Percentiles rank a stretch among this genome's conserved stretches.
These are phyloP conservation scores for Erebia aethiops DNA, from an alignment of 2,888 invertebrate genomes.

Conservation along the genomic window DNA sequence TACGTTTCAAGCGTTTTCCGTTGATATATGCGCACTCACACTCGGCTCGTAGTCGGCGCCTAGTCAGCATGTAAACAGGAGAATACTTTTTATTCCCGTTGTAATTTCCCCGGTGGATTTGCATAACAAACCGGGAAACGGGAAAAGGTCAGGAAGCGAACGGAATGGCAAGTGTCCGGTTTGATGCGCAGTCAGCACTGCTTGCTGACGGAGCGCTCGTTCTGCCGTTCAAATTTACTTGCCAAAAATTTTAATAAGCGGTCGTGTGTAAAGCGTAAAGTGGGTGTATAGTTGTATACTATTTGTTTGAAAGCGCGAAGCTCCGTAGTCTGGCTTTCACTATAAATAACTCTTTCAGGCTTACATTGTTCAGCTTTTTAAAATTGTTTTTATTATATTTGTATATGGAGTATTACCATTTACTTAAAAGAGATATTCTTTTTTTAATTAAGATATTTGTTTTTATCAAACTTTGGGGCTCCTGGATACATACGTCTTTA, in stretches of 20 bases:
- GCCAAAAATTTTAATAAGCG: conserved; percentile 33
- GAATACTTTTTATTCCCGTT: conserved; percentile 80
- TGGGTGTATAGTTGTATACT: too few species aligned
- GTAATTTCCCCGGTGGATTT: conserved; percentile 77
- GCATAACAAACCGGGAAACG: conserved; percentile 81
- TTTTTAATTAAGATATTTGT: too few species aligned
- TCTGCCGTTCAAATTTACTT: conserved; percentile 49
- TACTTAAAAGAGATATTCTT: too few species aligned
- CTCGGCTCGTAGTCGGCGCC: conserved; percentile 66
- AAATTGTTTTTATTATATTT: too few species aligned
- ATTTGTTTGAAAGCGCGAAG: too few species aligned
- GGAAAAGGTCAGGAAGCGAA: conserved; percentile 83
- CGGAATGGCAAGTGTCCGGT: conserved; percentile 79
- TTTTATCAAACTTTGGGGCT: too few species aligned
- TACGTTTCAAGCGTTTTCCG: conserved; percentile 39
- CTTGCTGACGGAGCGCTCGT: conserved; percentile 52
- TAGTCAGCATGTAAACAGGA: conserved; percentile 78
- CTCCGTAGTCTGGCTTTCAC: too few species aligned
- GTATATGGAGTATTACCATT: too few species aligned
- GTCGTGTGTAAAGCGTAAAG: too few species aligned
- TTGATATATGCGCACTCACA: conserved; percentile 78
- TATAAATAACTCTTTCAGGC: too few species aligned
- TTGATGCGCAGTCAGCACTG: conserved; percentile 75
- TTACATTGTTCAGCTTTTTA: too few species aligned
- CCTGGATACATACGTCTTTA: too few species aligned